Evolutionary conservation across 1,140 invertebrate species (phyloP), one percentile per base, ranked within the genome.

Genomic region (Papilio machaon): DNA sequence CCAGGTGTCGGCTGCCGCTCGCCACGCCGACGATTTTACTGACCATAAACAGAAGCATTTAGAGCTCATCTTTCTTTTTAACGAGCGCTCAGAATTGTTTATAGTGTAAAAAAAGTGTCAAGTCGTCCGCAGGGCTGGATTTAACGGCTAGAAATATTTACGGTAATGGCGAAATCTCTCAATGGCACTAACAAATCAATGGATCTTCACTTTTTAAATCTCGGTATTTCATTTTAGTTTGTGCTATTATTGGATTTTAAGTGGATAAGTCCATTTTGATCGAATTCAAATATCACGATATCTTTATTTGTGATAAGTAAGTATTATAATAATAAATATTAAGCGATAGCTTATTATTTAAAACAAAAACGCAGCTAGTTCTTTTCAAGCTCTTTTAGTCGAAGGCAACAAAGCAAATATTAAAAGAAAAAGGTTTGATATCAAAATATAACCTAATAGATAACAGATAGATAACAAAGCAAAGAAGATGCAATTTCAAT

Each of bases 61-160:
- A 93, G 86, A 91, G 90, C 89, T 90, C 92, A 93, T 94, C 90
- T 91, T 92, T 94, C 92, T 92, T 91, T 85, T 93, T 94, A 94
- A 94, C 91, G 92, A 91, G 67, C 88, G 79, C 64, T 70, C 76
- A 46, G 90, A 88, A 94, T 91, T 93, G 91, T 92, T 93, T 92
- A 92, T 92, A 91, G 91, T 91, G 88, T 91, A 92, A 93, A 93
- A 94, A 94, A 93, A 86, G 83, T 84, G 84, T 82, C 82, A 86
- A 85, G 83, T 87, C 74, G 83, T 86, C 82, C 84, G 77, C 81
- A 67, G 85, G 78, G 85, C 81, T 82, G 84, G 85, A 88, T 90
- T 88, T 52, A 91, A 90, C 86, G 82, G 85, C 87, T 87, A 85
- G 84, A 89, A 87, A 88, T 91, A 91, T 93, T 91, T 91, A 92